Percentiles rank a stretch among this genome's conserved stretches.
These are phyloP conservation scores for Arge pagana DNA, from an alignment of 2,888 invertebrate genomes.

Conservation along the genomic window DNA sequence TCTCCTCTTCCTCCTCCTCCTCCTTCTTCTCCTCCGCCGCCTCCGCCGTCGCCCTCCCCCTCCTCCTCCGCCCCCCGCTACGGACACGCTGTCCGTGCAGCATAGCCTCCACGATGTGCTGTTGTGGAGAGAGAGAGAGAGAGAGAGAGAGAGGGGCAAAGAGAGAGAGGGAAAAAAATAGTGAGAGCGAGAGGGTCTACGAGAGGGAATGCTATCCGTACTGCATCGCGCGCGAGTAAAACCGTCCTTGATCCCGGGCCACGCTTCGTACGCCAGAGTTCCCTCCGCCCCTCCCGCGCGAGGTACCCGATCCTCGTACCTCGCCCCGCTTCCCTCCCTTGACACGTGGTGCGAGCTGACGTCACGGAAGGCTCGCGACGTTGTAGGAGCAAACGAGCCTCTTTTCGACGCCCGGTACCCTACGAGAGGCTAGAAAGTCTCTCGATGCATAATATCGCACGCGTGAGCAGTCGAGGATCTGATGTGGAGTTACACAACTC, in stretches of 20 bases:
- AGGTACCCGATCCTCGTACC: conserved; percentile 17
- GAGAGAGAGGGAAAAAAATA: background rate
- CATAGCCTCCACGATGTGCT: too few relatives aligned
- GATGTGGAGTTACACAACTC: too few relatives aligned
- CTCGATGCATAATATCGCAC: too few relatives aligned
- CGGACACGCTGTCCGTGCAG: conserved; percentile 3
- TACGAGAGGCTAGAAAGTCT: too few relatives aligned
- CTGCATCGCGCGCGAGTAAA: conserved; percentile 47
- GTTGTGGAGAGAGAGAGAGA: background rate
- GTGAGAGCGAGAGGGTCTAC: background rate
- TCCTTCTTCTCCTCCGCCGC: conserved; percentile 7
- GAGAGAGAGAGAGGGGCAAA: background rate
- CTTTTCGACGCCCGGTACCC: too few relatives aligned
- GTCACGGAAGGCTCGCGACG: conserved; percentile 14
- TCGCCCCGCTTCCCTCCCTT: conserved; percentile 24
- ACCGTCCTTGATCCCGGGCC: conserved; percentile 56
- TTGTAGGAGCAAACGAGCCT: too few relatives aligned
- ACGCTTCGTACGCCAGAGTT: conserved; percentile 45
- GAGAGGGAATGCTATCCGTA: too few relatives aligned
- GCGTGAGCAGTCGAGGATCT: too few relatives aligned
- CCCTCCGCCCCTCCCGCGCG: conserved; percentile 7
- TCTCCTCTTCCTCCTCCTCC: conserved; percentile 1
- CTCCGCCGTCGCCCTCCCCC: background rate
- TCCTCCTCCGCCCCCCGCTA: conserved; percentile 6
- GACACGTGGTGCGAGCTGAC: conserved; percentile 18